Conservation (phyloP, 2,113 vertebrate genomes). For the Lamprotornis superbus region DNA sequence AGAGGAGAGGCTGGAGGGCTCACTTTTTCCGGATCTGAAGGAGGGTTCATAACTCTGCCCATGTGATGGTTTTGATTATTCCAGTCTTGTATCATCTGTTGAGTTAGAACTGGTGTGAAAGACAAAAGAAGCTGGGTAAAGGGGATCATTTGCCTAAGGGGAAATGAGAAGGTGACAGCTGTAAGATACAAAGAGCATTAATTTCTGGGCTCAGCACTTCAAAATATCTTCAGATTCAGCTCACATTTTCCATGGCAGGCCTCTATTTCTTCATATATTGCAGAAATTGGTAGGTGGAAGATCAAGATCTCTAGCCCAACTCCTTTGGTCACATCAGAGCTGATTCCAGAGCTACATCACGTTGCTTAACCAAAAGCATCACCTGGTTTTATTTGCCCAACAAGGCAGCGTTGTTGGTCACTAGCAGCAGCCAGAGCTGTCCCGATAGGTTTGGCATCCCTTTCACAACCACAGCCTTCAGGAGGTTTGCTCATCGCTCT, state of each 20-base stretch:
- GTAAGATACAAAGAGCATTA: not conserved
- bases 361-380: not conserved
- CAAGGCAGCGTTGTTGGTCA: rapidly evolving
- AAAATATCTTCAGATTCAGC: not conserved
- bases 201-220: not conserved
- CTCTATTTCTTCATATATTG: rapidly evolving
- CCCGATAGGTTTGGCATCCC: not conserved
- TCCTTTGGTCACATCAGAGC: not conserved
- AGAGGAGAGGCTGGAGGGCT: not conserved
- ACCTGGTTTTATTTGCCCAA: not conserved
- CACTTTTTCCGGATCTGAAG: not conserved
- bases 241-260: not conserved
- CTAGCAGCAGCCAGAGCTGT: not conserved
- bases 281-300: not conserved
- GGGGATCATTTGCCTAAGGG: not conserved
- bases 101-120: not conserved
- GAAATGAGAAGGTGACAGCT: not conserved
- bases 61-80: not conserved
- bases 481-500: rapidly evolving
- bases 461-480: not conserved
- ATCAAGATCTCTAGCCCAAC: not conserved
- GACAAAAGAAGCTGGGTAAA: not conserved
- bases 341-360: not conserved
- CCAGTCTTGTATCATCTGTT: not conserved
- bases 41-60: not conserved